Evolutionary conservation across 2,888 invertebrate genomes (phyloP).

Genomic region (Elegia similella): DNA sequence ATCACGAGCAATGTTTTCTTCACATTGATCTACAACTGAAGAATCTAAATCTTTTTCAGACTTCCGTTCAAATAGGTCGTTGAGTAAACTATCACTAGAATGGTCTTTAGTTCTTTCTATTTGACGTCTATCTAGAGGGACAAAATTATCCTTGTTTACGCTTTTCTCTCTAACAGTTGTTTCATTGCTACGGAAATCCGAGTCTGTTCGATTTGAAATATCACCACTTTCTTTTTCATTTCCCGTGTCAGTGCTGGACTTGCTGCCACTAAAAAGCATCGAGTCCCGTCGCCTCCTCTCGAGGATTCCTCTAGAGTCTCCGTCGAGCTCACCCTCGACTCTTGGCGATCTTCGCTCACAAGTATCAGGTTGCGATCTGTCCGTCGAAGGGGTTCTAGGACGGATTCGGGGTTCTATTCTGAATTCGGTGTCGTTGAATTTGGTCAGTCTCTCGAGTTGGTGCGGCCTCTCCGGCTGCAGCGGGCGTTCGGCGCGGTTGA

Average conservation of each 20-base stretch:
- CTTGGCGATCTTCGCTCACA: slow-evolving; percentile 40
- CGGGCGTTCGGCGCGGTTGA: slow-evolving; percentile 42
- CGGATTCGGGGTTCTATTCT: slow-evolving; percentile 64
- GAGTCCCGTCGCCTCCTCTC: slow-evolving; percentile 46
- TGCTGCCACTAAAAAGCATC: slow-evolving; percentile 30
- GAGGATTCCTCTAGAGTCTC: slow-evolving; percentile 49
- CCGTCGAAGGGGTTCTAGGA: slow-evolving; percentile 74
- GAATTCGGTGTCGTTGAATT: slow-evolving; percentile 48
- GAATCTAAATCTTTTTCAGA: slow-evolving; percentile 18
- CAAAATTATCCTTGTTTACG: slow-evolving; percentile 19
- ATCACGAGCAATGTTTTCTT: slow-evolving; percentile 44
- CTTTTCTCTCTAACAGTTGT: not conserved
- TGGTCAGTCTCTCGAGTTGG: slow-evolving; percentile 29
- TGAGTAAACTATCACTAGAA: slow-evolving; percentile 14
- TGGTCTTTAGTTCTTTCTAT: slow-evolving; percentile 22
- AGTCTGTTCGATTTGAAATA: slow-evolving; percentile 37
- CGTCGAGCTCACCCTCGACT: slow-evolving; percentile 35
- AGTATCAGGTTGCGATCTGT: slow-evolving; percentile 39
- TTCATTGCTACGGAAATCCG: slow-evolving; percentile 36
- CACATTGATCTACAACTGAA: slow-evolving; percentile 21
- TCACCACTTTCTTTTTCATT: slow-evolving; percentile 38
- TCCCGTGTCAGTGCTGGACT: slow-evolving; percentile 34
- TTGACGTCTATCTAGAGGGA: slow-evolving; percentile 21
- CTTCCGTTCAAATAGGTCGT: slow-evolving; percentile 17
- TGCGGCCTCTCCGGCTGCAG: slow-evolving; percentile 24